Percentiles rank a stretch among this genome's conserved stretches.
phyloP scores from a whole-genome alignment of 2,888 invertebrate genomes.

The Drosophila mettleri region DNA sequence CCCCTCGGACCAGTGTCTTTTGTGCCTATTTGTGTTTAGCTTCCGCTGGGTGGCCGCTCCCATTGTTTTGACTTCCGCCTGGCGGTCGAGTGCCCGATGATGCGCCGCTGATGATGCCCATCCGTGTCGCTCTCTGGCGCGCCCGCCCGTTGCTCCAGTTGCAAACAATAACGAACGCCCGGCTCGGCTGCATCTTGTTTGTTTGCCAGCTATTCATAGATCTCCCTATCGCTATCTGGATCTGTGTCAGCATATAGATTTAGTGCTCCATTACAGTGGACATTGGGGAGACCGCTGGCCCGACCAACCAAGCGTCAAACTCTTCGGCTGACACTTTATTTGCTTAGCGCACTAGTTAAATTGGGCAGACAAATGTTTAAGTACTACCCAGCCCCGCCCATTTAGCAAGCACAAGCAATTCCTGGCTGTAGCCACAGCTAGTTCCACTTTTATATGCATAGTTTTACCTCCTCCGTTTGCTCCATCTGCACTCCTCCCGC shows the following conservation, averaged over 20 bases:
- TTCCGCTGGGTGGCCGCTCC: conserved; percentile 51
- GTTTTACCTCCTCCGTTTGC: not conserved
- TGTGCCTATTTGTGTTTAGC: conserved; percentile 21
- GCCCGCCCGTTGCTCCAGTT: conserved; percentile 46
- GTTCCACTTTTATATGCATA: conserved; percentile 11
- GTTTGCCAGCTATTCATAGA: conserved; percentile 43
- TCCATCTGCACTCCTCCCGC: not conserved
- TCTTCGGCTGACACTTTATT: conserved; percentile 47
- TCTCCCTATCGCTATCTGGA: conserved; percentile 51
- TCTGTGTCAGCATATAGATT: conserved; percentile 66
- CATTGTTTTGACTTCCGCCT: conserved; percentile 73
- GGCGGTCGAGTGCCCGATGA: conserved; percentile 50
- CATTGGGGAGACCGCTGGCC: conserved; percentile 42
- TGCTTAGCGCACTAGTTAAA: conserved; percentile 60
- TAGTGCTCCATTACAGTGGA: conserved; percentile 64
- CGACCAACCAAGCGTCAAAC: conserved; percentile 32
- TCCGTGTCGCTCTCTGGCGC: conserved; percentile 12
- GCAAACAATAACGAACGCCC: conserved; percentile 74
- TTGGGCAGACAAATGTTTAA: conserved; percentile 70
- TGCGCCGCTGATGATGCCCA: conserved; percentile 46
- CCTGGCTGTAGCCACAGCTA: conserved; percentile 5
- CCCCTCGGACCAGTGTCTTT: not conserved
- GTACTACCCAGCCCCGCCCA: conserved; percentile 17
- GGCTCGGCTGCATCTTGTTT: conserved; percentile 57
- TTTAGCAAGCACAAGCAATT: conserved; percentile 8